These are phyloP conservation scores for Microcebus jonahi DNA, from an alignment of 2,113 vertebrate species.

Conservation along the genomic window DNA sequence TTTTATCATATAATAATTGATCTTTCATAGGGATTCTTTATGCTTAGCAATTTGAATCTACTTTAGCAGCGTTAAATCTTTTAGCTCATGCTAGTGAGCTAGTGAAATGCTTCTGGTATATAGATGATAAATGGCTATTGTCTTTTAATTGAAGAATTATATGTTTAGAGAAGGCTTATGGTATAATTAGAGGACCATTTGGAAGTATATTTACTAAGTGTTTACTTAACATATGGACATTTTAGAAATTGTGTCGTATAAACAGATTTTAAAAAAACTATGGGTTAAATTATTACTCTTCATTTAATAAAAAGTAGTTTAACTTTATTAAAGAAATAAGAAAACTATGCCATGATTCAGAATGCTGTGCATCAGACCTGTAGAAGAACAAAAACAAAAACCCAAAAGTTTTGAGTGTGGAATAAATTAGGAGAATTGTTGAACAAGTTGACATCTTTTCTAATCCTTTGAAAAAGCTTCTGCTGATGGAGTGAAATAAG, in stretches of 20 bases:
- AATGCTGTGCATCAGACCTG: background rate
- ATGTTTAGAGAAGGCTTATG: background rate
- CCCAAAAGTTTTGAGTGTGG: background rate
- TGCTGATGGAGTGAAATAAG: background rate
- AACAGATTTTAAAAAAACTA: background rate
- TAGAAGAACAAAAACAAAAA: background rate
- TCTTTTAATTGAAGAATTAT: constrained; percentile 2
- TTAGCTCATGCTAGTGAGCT: background rate
- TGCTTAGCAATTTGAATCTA: constrained; percentile 23
- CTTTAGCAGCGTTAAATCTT: background rate
- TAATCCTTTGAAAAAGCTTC: background rate
- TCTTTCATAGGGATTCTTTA: background rate
- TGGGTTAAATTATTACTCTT: background rate
- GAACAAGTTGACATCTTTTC: background rate
- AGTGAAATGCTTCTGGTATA: constrained; percentile 6
- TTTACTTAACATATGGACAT: background rate
- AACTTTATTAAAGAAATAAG: background rate
- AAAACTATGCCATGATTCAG: background rate
- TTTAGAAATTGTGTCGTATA: background rate
- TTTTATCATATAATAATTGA: constrained; percentile 5
- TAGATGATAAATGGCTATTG: background rate
- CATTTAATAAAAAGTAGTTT: background rate
- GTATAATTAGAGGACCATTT: constrained; percentile 13
- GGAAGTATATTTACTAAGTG: background rate
- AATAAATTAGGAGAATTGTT: background rate